Evolutionary conservation across 1,140 invertebrate genomes (phyloP), one percentile per base, ranked within the genome.

Genomic region (Neotoxoptera formosana): DNA sequence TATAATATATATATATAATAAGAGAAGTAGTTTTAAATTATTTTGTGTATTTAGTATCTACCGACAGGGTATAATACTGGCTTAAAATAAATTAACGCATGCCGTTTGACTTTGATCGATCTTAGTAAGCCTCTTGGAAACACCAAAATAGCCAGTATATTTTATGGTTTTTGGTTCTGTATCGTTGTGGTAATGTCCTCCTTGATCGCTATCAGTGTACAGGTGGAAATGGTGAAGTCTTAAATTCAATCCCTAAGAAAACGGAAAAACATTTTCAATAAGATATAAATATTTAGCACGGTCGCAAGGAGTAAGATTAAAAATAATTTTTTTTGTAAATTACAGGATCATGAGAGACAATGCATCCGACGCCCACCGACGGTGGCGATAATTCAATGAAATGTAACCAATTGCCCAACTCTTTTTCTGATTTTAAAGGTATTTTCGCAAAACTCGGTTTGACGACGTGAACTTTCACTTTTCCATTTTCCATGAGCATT

Each of bases 171-270:
- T 97, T 0, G 98, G 98, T 36, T 98, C 98, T 8, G 97, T 98
- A 95, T 99, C 99, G 95, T 97, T 97, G 95, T 99, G 98, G 96
- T 99, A 99, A 96, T 99, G 99, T 9, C 99, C 99, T 94, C 98
- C 99, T 96, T 98, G 97, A 53, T 97, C 97, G 95, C 98, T 97
- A 51, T 97, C 95, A 95, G 97, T 98, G 95, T 98, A 99, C 93
- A 98, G 98, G 95, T 99, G 99, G 95, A 99, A 99, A 96, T 99
- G 98, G 95, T 99, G 98, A 56, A 99, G 96, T 94, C 98, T 96
- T 45, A 99, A 96, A 96, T 99, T 98, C 94, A 99, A 95, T 88
- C 97, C 97, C 97, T 98, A 87, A 91, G 14, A 60, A 36, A 67
- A n/a, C 4, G 30, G 30, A 14, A 67, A n/a, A 60, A 90, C 14